A percentile compares a stretch with the other conserved stretches of the same genome.
Conservation (phyloP, 2,888 invertebrate genomes). For the Temnothorax rugatulus region DNA sequence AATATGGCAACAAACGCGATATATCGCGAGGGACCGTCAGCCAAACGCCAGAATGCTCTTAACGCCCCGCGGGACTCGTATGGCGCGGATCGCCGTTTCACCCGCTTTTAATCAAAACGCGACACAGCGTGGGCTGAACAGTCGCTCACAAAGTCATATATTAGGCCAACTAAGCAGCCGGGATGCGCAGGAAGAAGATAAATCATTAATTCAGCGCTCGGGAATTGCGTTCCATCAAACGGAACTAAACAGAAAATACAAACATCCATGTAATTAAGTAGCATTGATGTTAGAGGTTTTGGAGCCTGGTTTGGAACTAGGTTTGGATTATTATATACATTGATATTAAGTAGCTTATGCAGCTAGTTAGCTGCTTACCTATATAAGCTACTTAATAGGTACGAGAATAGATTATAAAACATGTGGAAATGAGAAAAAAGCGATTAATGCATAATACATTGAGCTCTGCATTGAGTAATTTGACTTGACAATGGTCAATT, state of each 20-base stretch:
- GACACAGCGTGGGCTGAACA: constrained; percentile 42
- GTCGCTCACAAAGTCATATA: constrained; percentile 10
- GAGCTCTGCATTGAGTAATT: constrained; percentile 4
- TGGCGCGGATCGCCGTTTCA: neutral
- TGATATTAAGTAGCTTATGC: neutral
- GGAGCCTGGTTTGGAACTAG: neutral
- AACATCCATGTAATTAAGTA: neutral
- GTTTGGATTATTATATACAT: neutral
- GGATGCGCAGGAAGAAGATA: constrained; percentile 16
- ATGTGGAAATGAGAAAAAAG: neutral
- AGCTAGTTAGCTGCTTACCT: neutral
- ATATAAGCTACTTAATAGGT: constrained; percentile 24
- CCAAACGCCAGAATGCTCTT: constrained; percentile 36
- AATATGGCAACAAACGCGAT: constrained; percentile 53
- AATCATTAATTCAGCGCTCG: constrained; percentile 18
- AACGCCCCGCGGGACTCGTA: constrained; percentile 37
- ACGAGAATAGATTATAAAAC: neutral
- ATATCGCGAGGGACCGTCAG: constrained; percentile 38
- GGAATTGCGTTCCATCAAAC: constrained; percentile 2
- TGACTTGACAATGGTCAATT: constrained; percentile 17
- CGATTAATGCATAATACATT: constrained; percentile 10
- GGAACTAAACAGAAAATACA: neutral
- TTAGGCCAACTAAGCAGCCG: constrained; percentile 18
- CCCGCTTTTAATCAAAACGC: constrained; percentile 48
- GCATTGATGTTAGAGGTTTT: neutral